Evolutionary conservation across 2,888 invertebrate genomes (phyloP).

Genomic region (Tortrix viridana): DNA sequence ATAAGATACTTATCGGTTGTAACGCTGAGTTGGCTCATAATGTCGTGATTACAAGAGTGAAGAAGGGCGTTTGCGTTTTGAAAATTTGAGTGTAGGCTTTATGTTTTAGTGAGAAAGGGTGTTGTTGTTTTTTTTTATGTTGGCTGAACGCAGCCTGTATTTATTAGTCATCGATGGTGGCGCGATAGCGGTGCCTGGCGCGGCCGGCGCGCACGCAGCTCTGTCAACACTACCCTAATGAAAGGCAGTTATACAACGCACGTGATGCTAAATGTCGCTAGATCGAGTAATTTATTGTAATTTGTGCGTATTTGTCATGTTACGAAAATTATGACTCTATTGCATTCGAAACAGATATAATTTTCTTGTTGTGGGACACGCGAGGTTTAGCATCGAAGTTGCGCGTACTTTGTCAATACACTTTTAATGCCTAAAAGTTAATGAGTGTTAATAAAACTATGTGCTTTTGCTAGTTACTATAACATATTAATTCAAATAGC

Average conservation of each 20-base stretch:
- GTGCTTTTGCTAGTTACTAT: neutral
- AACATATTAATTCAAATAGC: neutral
- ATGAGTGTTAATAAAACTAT: too few species aligned
- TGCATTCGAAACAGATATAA: conserved; percentile 45
- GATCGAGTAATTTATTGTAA: conserved; percentile 77
- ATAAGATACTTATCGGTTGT: conserved; percentile 55
- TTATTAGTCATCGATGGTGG: conserved; percentile 84
- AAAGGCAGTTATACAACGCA: conserved; percentile 82
- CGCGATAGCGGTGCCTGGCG: conserved; percentile 80
- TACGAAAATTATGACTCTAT: conserved; percentile 71
- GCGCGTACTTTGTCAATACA: neutral
- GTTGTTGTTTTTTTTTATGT: conserved; percentile 33
- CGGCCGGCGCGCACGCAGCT: conserved; percentile 81
- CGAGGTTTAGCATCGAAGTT: conserved; percentile 1
- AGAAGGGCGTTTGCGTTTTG: conserved; percentile 48
- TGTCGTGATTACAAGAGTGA: conserved; percentile 60
- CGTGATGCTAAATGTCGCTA: conserved; percentile 80
- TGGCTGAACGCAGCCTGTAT: conserved; percentile 55
- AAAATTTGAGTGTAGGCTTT: conserved; percentile 35
- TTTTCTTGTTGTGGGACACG: conserved; percentile 25
- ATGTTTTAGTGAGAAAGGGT: conserved; percentile 40
- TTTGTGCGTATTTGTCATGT: conserved; percentile 83
- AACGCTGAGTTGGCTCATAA: conserved; percentile 53
- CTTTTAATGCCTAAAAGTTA: too few species aligned
- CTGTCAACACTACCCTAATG: conserved; percentile 84